These are phyloP conservation scores for Rhea pennata DNA, from an alignment of 2,113 vertebrate species.

Conservation along the genomic window DNA sequence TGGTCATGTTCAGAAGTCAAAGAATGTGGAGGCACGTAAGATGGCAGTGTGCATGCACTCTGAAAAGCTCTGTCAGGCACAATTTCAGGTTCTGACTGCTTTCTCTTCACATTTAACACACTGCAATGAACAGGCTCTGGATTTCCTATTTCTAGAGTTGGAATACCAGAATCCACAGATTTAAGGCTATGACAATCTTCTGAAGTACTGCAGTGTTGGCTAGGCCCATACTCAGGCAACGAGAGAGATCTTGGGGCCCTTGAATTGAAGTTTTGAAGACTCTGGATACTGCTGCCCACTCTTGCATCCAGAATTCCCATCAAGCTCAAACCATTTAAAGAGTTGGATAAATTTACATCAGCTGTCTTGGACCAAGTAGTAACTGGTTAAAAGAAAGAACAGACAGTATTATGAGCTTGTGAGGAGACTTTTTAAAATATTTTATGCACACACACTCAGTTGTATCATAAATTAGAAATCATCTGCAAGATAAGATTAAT, in stretches of 20 bases:
- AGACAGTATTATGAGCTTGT: not conserved
- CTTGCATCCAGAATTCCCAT: slow-evolving; percentile 62
- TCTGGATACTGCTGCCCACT: slow-evolving; percentile 42
- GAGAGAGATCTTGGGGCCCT: slow-evolving; percentile 15
- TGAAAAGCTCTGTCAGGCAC: slow-evolving; percentile 72
- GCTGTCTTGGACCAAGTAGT: slow-evolving; percentile 75
- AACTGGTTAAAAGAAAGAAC: slow-evolving; percentile 45
- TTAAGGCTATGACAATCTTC: slow-evolving; percentile 83
- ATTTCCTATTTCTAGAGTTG: slow-evolving; percentile 90
- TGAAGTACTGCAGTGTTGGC: slow-evolving; percentile 48
- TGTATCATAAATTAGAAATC: not conserved
- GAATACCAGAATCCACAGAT: slow-evolving; percentile 93
- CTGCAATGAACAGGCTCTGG: slow-evolving; percentile 83
- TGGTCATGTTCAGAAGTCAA: slow-evolving; percentile 72
- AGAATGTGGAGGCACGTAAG: slow-evolving; percentile 59
- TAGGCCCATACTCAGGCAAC: slow-evolving; percentile 58
- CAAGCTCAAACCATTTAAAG: slow-evolving; percentile 71
- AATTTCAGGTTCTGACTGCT: slow-evolving; percentile 52
- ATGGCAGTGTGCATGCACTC: slow-evolving; percentile 39
- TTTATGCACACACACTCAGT: not conserved
- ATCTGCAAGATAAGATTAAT: too few relatives aligned
- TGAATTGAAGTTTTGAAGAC: slow-evolving; percentile 34
- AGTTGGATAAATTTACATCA: slow-evolving; percentile 59
- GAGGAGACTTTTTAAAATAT: not conserved
- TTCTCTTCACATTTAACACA: slow-evolving; percentile 55